Base-by-base conservation (phyloP, 2,888 invertebrate species). In the Agriopis marginaria region DNA sequence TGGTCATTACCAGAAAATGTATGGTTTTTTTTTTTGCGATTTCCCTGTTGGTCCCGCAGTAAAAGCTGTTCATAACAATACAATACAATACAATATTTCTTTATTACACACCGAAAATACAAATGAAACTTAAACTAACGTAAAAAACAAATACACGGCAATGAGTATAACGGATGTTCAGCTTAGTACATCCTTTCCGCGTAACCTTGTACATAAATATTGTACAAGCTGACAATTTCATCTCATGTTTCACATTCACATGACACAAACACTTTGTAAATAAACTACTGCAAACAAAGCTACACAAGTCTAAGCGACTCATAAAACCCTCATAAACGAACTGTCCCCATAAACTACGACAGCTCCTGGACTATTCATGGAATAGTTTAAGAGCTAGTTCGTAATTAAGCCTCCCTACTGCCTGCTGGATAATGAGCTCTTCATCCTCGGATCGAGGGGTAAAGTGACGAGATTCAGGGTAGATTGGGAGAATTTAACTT, bases 321-420 rank as follows among this genome's bases (percentile, higher is more conserved):
- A 62, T 66, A 62, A 70, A 66, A 70, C 70, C 70, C 63, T 66
- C 70, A 63, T 63, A 66, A 70, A 63, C 54, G 40, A 42, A 63
- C 63, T 59, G 59, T 56, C 70, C 47, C 14, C 54, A 59, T 70
- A 70, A 66, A 70, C 32, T 70, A 40, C 8, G 61, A 40, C 32
- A 62, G 63, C 66, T 66, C 69, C 50, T 69, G 45, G 65, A 65
- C 64, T 69, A 69, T 63, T 68, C 63, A 53, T 61, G 61, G 65
- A 65, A 69, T 69, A 69, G 69, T 69, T 69, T 65, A 69, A 44
- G 69, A 69, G 69, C 68, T 51, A 61, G 70, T 56, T 54, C 53
- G 68, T 70, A 68, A 70, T 73, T 63, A 73, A 71, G 53, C 58
- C 42, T 10, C 55, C 60, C 32, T 23, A 23, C 17, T 32, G 32